Percentiles rank a stretch among this genome's conserved stretches.
Conservation (phyloP, 2,888 invertebrate genomes). For the Clepsis dumicolana region DNA sequence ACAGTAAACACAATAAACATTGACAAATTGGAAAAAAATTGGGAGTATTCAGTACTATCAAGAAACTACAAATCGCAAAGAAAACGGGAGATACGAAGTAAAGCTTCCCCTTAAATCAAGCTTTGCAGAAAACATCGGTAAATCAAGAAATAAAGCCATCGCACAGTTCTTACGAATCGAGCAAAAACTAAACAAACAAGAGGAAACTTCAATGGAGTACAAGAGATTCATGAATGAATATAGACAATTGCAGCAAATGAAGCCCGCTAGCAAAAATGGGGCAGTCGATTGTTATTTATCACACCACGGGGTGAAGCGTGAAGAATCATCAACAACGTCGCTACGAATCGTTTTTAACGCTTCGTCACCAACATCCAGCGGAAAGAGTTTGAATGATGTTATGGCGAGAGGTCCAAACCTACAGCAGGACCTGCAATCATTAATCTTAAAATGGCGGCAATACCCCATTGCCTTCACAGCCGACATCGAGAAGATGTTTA, state of each 20-base stretch:
- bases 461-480: constrained; percentile 9
- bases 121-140: no score
- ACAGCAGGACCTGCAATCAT: not conserved
- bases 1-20: no score
- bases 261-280: not conserved
- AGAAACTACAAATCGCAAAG: no score
- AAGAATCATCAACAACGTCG: constrained; percentile 29
- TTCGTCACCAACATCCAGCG: constrained; percentile 12
- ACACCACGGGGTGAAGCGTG: constrained; percentile 22
- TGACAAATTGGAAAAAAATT: no score
- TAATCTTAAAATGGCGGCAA: constrained; percentile 3
- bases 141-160: no score
- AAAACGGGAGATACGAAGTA: no score
- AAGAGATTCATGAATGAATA: constrained; percentile 45
- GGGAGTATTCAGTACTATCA: no score
- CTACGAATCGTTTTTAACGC: constrained; percentile 40
- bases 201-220: constrained; percentile 39
- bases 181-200: constrained; percentile 36
- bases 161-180: no score
- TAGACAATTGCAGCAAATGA: constrained; percentile 43
- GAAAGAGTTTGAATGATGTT: constrained; percentile 33
- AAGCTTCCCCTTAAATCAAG: no score
- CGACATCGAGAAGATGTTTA: constrained; percentile 11
- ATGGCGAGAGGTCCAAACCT: constrained; percentile 23
- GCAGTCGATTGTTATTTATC: not conserved